These are phyloP conservation scores for Heliothis peltigera DNA, from an alignment of 2,888 invertebrate genomes.

Conservation along the genomic window DNA sequence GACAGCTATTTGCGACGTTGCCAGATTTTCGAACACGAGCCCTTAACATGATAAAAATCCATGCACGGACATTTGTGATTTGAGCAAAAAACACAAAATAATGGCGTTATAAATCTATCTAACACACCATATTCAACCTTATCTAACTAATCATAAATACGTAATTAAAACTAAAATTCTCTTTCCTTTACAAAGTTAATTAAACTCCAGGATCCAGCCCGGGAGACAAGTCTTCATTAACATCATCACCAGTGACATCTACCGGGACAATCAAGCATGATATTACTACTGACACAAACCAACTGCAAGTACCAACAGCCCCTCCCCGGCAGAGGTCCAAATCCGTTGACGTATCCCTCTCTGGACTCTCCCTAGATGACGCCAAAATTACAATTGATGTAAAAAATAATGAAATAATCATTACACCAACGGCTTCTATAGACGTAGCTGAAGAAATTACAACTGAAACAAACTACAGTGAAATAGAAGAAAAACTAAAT, in stretches of 20 bases:
- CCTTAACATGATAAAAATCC: no score
- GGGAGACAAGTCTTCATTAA: constrained; percentile 82
- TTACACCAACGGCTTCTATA: constrained; percentile 83
- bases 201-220: constrained; percentile 84
- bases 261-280: constrained; percentile 77
- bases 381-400: constrained; percentile 83
- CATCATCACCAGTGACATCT: constrained; percentile 83
- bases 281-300: constrained; percentile 73
- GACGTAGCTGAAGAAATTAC: constrained; percentile 66
- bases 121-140: no score
- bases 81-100: no score
- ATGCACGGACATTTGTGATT: no score
- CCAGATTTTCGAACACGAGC: no score
- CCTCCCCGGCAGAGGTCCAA: constrained; percentile 88
- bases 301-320: constrained; percentile 78
- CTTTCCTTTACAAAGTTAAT: constrained; percentile 67
- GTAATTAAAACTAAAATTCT: constrained; percentile 48
- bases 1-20: no score
- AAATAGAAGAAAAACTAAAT: constrained; percentile 79
- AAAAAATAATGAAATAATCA: constrained; percentile 83
- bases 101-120: no score
- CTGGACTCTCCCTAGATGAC: constrained; percentile 79
- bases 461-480: constrained; percentile 69
- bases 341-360: constrained; percentile 88
- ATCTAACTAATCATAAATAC: constrained; percentile 14